Base-by-base conservation (phyloP, 2,113 vertebrate genomes). In the Gracilinanus agilis region DNA sequence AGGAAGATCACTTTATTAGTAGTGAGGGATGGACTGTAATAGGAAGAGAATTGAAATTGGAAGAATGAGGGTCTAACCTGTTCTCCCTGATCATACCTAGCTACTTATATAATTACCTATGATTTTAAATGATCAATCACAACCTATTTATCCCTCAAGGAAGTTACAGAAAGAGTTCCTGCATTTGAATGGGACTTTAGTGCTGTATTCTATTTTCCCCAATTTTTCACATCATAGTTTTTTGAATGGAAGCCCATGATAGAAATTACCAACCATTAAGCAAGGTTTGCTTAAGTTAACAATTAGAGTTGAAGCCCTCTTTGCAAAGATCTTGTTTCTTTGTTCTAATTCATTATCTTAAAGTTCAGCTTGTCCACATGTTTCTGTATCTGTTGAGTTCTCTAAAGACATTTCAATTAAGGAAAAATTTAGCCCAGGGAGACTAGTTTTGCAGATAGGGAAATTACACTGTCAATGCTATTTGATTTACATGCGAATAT, bases 401-500 rank as follows among this genome's bases (percentile, higher is more conserved):
- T 93, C 95, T 96, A 97, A 97, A 96, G 97, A 95, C 88, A 95
- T 88, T 90, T 93, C 97, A 98, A 96, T 98, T 96, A 98, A 97
- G 92, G 25, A 61, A 97, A 97, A 97, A 95, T 96, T 98, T 97
- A 83, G 91, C 96, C 95, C 67, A 96, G 40, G 96, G 94, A 97
- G 94, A 97, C 96, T 97, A 93, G 90, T 96, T 97, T 96, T 98
- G 75, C 93, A 97, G 93, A 98, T 94, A 98, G 88, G 95, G 96
- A 98, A 98, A 98, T 97, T 97, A 90, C 24, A 0, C 93, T 98
- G 94, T 98, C 96, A 96, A 0, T 97, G 93, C 91, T 89, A 97
- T 94, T 97, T 97, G 97, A 97, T 98, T 98, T 98, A 96, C 90
- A 97, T 67, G 96, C 96, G 96, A 98, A 96, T 96, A 93, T 94